Evolutionary conservation across 2,797 vertebrate genomes (phyloP).

Genomic region (Euphonia xanthogaster): DNA sequence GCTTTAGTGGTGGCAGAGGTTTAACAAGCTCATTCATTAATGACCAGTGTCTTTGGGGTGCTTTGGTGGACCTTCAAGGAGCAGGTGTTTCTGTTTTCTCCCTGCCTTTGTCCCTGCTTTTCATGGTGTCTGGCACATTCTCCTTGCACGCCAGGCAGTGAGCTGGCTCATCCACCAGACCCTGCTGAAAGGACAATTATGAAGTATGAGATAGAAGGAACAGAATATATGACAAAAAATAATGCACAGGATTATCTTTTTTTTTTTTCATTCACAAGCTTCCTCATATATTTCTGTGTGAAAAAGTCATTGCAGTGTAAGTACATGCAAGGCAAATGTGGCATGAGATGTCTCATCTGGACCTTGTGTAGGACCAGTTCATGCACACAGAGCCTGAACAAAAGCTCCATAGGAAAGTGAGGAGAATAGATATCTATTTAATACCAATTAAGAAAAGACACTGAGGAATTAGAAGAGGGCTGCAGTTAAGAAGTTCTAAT

Average conservation of each 20-base stretch:
- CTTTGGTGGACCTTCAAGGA: conserved; percentile 11
- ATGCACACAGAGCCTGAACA: not conserved
- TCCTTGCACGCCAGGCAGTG: not conserved
- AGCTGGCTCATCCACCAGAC: not conserved
- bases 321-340: fast-evolving
- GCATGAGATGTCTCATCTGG: not conserved
- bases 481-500: not conserved
- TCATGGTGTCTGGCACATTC: not conserved
- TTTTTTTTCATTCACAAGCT: not conserved
- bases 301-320: not conserved
- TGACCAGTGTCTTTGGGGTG: not conserved
- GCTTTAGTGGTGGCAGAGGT: not conserved
- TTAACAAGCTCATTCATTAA: conserved; percentile 33
- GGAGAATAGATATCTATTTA: not conserved
- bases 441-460: not conserved
- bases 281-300: fast-evolving
- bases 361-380: not conserved
- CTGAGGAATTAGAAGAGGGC: not conserved
- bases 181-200: not conserved
- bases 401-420: not conserved
- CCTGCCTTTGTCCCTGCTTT: not conserved
- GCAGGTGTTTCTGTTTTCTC: conserved; percentile 43
- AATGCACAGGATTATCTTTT: not conserved
- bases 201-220: not conserved
- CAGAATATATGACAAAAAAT: not conserved